Evolutionary conservation across 1,140 invertebrate species (phyloP).

Genomic region (Polypedilum vanderplanki): DNA sequence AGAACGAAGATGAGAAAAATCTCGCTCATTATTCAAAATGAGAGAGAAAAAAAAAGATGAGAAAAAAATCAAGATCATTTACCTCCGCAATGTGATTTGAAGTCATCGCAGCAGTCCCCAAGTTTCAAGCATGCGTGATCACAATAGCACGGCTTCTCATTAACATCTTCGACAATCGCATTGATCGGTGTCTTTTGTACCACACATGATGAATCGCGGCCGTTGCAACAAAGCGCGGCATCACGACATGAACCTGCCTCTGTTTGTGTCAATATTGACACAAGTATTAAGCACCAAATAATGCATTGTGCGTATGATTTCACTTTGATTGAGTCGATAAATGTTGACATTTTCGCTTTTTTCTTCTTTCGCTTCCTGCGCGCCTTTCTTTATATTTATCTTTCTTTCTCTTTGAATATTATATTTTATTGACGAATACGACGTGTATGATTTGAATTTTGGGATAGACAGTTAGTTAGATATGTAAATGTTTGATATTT

Average conservation of each 20-base stretch:
- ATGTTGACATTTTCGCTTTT: constrained; percentile 22
- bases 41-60: too few relatives aligned
- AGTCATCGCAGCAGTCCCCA: constrained; percentile 78
- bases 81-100: constrained; percentile 80
- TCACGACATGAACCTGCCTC: constrained; percentile 61
- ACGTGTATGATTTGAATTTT: too few relatives aligned
- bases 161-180: constrained; percentile 69
- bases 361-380: neutral
- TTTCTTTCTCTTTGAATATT: too few relatives aligned
- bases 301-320: constrained; percentile 25
- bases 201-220: constrained; percentile 77
- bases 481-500: too few relatives aligned
- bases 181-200: constrained; percentile 76
- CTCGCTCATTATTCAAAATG: constrained; percentile 27
- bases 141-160: constrained; percentile 80
- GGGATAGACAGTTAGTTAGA: too few relatives aligned
- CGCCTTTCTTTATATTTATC: too few relatives aligned
- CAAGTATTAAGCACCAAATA: neutral
- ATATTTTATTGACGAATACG: too few relatives aligned
- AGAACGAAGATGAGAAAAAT: neutral
- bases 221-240: constrained; percentile 68
- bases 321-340: neutral
- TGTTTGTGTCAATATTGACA: neutral
- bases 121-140: constrained; percentile 81
- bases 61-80: constrained; percentile 38